Evolutionary conservation across 2,113 vertebrate species (phyloP), one percentile per base, ranked within the genome.

Genomic region (Verasper variegatus): DNA sequence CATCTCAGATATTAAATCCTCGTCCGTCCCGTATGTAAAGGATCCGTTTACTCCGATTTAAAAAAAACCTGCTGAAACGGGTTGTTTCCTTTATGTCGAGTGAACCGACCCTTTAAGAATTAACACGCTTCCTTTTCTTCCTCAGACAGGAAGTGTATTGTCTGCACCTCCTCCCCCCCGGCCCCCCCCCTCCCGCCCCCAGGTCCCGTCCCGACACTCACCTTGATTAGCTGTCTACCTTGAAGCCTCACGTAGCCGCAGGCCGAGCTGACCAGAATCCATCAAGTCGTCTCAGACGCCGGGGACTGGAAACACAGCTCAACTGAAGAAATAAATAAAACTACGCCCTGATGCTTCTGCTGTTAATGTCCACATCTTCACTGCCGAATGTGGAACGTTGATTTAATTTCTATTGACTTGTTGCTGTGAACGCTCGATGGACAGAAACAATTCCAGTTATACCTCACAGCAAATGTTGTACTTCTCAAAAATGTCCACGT

Each of bases 161-260:
- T 76, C n/a, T 52, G 14, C 9, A 3, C 5, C 68, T 27, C 71
- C 79, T 31, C 66, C 61, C 45, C 1, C 66, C 66, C 27, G 2
- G 64, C 40, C 70, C 79, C 26, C 69, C 60, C 45, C 2, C 17
- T 58, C 68, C 40, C 71, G 76, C 27, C 69, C 60, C 37, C 2
- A 13, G 3, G 35, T 20, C 68, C 56, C 31, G 52, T 58, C 66
- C 66, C 27, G 3, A 76, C 81, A 76, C 74, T 86, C 76, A 26
- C 86, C 74, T 81, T 81, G 77, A 83, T 86, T 79, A 75, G 77
- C 69, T 20, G 75, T 77, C 80, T 74, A 42, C 24, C 84, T 81
- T 71, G 40, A 85, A 85, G 55, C 40, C 12, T 51, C 64, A 54
- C 9, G 21, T 57, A 73, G 83, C 78, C 7, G 5, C 20, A 37